These are phyloP conservation scores for Notodonta dromedarius DNA, from an alignment of 2,888 invertebrate species.

Conservation along the genomic window DNA sequence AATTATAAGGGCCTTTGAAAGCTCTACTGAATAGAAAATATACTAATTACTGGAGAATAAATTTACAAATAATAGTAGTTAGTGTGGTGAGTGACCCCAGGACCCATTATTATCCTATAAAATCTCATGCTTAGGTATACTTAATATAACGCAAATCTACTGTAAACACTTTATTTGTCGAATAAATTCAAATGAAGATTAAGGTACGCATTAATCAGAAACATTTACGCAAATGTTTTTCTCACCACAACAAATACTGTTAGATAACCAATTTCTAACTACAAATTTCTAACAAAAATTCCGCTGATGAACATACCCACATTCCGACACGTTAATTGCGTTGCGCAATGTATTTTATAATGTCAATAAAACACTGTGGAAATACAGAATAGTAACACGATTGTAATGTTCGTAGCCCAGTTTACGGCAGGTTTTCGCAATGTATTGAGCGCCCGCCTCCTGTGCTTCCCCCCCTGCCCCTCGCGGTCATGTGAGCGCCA, in stretches of 20 bases:
- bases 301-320: slow-evolving; percentile 8
- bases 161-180: too few relatives aligned
- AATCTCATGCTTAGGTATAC: too few relatives aligned
- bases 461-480: slow-evolving; percentile 11
- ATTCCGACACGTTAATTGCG: slow-evolving; percentile 45
- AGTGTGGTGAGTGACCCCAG: too few relatives aligned
- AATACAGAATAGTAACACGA: slow-evolving; percentile 56
- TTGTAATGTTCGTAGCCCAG: slow-evolving; percentile 54
- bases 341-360: slow-evolving; percentile 54
- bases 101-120: too few relatives aligned
- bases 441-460: slow-evolving; percentile 49
- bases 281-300: slow-evolving; percentile 1
- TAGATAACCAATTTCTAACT: not conserved
- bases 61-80: too few relatives aligned
- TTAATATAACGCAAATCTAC: too few relatives aligned
- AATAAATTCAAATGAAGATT: not conserved
- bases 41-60: too few relatives aligned
- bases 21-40: too few relatives aligned
- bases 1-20: too few relatives aligned
- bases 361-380: slow-evolving; percentile 59
- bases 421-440: slow-evolving; percentile 65
- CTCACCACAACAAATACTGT: too few relatives aligned
- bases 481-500: slow-evolving; percentile 58
- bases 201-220: not conserved
- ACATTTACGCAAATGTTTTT: too few relatives aligned